A percentile compares a stretch with the other conserved stretches of the same genome.
These are phyloP conservation scores for Meloidogyne chitwoodi DNA, from an alignment of 1,140 invertebrate genomes.

Conservation along the genomic window DNA sequence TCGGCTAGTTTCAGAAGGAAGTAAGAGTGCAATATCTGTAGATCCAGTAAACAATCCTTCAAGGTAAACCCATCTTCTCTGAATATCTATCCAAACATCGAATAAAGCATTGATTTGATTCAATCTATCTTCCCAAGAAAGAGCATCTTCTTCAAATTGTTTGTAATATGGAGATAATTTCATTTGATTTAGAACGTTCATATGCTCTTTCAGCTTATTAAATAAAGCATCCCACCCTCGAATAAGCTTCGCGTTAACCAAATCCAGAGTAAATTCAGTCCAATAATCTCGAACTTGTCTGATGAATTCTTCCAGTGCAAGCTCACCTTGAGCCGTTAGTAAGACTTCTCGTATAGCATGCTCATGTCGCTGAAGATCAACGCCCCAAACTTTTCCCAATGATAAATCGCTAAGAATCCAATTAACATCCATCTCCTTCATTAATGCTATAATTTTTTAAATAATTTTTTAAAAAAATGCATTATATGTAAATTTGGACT, in stretches of 20 bases:
- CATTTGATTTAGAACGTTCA: constrained; percentile 92
- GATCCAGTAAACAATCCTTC: constrained; percentile 98
- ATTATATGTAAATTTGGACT: no score
- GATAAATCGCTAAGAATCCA: constrained; percentile 93
- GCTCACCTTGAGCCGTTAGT: constrained; percentile 90
- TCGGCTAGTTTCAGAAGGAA: no score
- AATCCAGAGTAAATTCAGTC: constrained; percentile 93
- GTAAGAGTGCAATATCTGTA: constrained; percentile 95
- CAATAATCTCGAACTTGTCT: no score
- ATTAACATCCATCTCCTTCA: constrained; percentile 83
- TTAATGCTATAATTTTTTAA: no score
- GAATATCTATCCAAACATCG: constrained; percentile 99
- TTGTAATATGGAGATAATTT: constrained; percentile 99
- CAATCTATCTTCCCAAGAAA: constrained; percentile 98
- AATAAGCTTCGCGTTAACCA: constrained; percentile 94
- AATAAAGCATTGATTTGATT: constrained; percentile 87
- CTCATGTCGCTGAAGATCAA: constrained; percentile 89
- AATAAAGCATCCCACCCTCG: constrained; percentile 99
- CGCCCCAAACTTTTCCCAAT: constrained; percentile 96
- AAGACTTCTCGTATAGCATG: constrained; percentile 89
- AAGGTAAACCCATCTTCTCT: constrained; percentile 95
- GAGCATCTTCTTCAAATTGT: no score
- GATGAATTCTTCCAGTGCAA: no score
- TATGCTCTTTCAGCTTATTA: constrained; percentile 85
- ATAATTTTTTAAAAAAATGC: no score